Conservation (phyloP, 2,888 invertebrate genomes). For the Macrophya annulata region DNA sequence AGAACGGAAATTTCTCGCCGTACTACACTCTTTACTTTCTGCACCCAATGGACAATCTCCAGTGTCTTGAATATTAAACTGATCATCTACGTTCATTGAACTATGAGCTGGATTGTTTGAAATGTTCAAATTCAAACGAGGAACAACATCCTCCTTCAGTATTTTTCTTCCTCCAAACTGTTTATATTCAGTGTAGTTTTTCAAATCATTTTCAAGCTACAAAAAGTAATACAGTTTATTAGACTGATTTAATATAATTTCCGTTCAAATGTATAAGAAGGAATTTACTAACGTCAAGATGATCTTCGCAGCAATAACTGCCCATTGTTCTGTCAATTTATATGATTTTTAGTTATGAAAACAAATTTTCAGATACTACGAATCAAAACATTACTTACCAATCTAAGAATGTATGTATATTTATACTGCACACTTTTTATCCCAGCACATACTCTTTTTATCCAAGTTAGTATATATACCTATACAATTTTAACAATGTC, state of each 20-base stretch:
- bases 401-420: neutral
- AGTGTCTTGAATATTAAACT: slow-evolving; percentile 28
- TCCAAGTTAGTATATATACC: neutral
- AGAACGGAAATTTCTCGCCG: slow-evolving; percentile 4
- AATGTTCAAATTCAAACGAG: slow-evolving; percentile 35
- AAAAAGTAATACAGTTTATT: slow-evolving; percentile 18
- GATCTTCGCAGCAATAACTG: slow-evolving; percentile 39
- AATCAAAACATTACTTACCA: slow-evolving; percentile 1
- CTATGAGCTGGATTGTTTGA: slow-evolving; percentile 9
- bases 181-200: slow-evolving; percentile 19
- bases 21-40: slow-evolving; percentile 21
- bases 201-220: slow-evolving; percentile 27
- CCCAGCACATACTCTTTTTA: slow-evolving; percentile 9
- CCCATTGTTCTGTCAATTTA: slow-evolving; percentile 34
- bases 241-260: slow-evolving; percentile 23
- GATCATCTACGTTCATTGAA: slow-evolving; percentile 9
- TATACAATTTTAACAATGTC: neutral
- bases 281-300: slow-evolving; percentile 18
- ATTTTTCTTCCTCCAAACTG: slow-evolving; percentile 43
- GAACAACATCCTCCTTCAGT: slow-evolving; percentile 17
- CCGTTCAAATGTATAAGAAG: slow-evolving; percentile 8
- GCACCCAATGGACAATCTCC: slow-evolving; percentile 3
- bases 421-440: slow-evolving; percentile 11
- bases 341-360: neutral
- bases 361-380: slow-evolving; percentile 9